Conservation (phyloP, 2,888 invertebrate genomes). For the Cryptocephalus primarius region DNA sequence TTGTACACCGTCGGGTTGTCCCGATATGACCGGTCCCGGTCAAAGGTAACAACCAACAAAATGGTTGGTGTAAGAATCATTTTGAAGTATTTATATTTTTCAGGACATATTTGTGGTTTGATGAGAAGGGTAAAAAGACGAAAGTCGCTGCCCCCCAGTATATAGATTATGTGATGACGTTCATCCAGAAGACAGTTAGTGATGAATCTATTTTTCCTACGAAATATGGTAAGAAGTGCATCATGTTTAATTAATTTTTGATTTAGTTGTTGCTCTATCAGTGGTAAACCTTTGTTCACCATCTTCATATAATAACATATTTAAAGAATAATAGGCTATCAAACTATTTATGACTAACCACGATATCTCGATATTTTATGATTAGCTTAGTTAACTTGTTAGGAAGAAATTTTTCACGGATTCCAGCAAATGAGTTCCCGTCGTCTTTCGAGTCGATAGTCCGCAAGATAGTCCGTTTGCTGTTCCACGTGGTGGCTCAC, state of each 20-base stretch:
- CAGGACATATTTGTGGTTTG: slow-evolving; percentile 96
- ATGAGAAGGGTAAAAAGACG: slow-evolving; percentile 97
- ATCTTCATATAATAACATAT: too few relatives aligned
- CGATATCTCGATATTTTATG: too few relatives aligned
- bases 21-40: slow-evolving; percentile 94
- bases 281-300: background rate
- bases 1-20: slow-evolving; percentile 91
- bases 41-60: slow-evolving; percentile 54
- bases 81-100: slow-evolving; percentile 18
- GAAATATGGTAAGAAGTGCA: slow-evolving; percentile 74
- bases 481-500: slow-evolving; percentile 97
- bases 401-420: too few relatives aligned
- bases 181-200: slow-evolving; percentile 92
- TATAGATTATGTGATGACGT: slow-evolving; percentile 98
- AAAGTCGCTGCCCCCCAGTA: slow-evolving; percentile 96
- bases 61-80: slow-evolving; percentile 1
- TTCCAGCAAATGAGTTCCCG: slow-evolving; percentile 85
- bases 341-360: too few relatives aligned
- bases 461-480: slow-evolving; percentile 89
- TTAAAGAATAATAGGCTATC: too few relatives aligned
- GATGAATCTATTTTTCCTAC: slow-evolving; percentile 97
- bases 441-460: slow-evolving; percentile 88
- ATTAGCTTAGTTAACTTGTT: too few relatives aligned
- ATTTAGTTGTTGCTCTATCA: too few relatives aligned
- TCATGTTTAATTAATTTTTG: too few relatives aligned